These are phyloP conservation scores for Eupeodes latifasciatus DNA, from an alignment of 2,888 invertebrate genomes.

Conservation along the genomic window DNA sequence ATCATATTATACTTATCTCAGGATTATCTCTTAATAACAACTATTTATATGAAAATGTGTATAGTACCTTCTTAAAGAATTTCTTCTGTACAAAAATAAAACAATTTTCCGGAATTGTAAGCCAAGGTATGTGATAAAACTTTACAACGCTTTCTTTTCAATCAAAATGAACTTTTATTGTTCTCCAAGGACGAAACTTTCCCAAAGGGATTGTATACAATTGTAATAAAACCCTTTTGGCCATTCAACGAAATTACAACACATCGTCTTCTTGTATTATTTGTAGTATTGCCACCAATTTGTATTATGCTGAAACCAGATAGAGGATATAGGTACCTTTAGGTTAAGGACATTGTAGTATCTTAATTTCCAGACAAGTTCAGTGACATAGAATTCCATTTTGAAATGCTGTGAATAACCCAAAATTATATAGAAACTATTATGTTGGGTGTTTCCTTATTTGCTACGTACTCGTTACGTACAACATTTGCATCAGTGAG, in stretches of 20 bases:
- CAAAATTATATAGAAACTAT: constrained; percentile 35
- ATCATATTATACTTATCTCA: constrained; percentile 5
- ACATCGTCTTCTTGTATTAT: constrained; percentile 35
- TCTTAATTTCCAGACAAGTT: constrained; percentile 1
- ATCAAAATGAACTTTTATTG: constrained; percentile 64
- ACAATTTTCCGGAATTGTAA: not conserved
- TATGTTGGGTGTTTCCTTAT: constrained; percentile 17
- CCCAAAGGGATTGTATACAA: constrained; percentile 21
- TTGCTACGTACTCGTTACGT: not conserved
- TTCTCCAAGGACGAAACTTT: constrained; percentile 46
- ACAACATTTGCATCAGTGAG: constrained; percentile 5
- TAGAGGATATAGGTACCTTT: not conserved
- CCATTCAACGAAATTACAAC: constrained; percentile 56
- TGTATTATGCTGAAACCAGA: constrained; percentile 37
- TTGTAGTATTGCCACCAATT: constrained; percentile 52
- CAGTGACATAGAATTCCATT: constrained; percentile 24
- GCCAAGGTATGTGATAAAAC: constrained; percentile 25
- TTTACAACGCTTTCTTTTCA: constrained; percentile 60
- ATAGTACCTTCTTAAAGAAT: not conserved
- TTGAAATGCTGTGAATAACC: not conserved
- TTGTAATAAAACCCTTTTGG: constrained; percentile 50
- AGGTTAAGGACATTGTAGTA: constrained; percentile 26
- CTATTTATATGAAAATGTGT: not conserved
- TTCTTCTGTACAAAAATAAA: not conserved
- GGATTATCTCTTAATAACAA: not conserved